A percentile compares a stretch with the other conserved stretches of the same genome.
Evolutionary conservation across 2,888 invertebrate genomes (phyloP).

Genomic region (Pediacus dermestoides): DNA sequence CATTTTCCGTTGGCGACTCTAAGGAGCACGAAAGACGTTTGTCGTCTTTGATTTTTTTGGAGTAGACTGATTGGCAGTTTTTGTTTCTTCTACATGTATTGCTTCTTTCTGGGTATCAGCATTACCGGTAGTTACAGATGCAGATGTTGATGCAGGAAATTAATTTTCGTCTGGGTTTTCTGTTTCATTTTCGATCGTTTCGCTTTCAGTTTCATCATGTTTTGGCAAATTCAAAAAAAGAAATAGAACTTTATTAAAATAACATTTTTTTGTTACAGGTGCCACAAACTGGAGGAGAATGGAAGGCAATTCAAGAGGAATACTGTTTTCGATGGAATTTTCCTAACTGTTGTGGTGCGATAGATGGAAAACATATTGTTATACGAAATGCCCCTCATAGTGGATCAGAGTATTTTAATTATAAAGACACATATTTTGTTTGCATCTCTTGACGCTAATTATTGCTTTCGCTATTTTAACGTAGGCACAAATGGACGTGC

Average conservation of each 20-base stretch:
- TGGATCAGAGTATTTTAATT: conserved; percentile 25
- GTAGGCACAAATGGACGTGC: conserved; percentile 20
- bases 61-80: conserved; percentile 17
- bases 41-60: conserved; percentile 18
- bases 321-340: not conserved
- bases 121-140: not conserved
- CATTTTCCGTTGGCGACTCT: conserved; percentile 21
- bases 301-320: not conserved
- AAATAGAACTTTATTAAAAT: conserved; percentile 1
- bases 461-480: conserved; percentile 20
- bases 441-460: conserved; percentile 22
- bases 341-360: conserved; percentile 1
- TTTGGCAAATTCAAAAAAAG: not conserved
- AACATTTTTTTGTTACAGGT: not conserved
- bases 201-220: not conserved
- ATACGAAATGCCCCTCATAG: conserved; percentile 16
- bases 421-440: conserved; percentile 24
- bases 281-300: not conserved
- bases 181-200: not conserved
- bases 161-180: not conserved
- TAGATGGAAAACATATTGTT: not conserved
- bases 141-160: not conserved
- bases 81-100: too few relatives aligned
- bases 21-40: conserved; percentile 20
- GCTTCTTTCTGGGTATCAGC: not conserved